Conservation (phyloP, 1,140 invertebrate genomes). For the Drosophila chauvacae region DNA sequence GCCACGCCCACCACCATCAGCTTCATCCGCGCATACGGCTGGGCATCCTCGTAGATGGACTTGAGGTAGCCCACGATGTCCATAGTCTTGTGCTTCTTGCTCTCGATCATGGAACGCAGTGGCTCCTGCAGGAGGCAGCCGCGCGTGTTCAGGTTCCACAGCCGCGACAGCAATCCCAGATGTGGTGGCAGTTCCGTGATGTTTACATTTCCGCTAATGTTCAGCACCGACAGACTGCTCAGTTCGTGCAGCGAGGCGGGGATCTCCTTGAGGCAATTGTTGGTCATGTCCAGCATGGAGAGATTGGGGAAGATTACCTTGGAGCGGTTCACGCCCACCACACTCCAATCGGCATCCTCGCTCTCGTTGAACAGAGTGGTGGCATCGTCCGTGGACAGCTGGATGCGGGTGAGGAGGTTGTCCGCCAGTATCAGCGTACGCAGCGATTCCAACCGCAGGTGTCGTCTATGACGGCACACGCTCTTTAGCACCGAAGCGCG, state of each 20-base stretch:
- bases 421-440: slow-evolving; percentile 90
- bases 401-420: slow-evolving; percentile 92
- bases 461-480: slow-evolving; percentile 93
- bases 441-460: slow-evolving; percentile 86
- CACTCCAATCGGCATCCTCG: slow-evolving; percentile 83
- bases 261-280: slow-evolving; percentile 92
- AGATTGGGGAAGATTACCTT: slow-evolving; percentile 96
- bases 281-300: slow-evolving; percentile 97
- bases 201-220: slow-evolving; percentile 94
- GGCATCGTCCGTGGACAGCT: slow-evolving; percentile 91
- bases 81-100: slow-evolving; percentile 97
- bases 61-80: slow-evolving; percentile 98
- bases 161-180: slow-evolving; percentile 95
- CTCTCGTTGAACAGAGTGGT: slow-evolving; percentile 79
- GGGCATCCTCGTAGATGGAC: slow-evolving; percentile 94
- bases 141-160: slow-evolving; percentile 98
- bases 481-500: slow-evolving; percentile 90
- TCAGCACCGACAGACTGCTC: slow-evolving; percentile 95
- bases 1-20: slow-evolving; percentile 98
- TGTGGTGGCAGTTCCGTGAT: slow-evolving; percentile 95
- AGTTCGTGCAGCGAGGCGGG: slow-evolving; percentile 94
- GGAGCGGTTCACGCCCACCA: slow-evolving; percentile 85
- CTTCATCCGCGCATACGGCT: slow-evolving; percentile 97
- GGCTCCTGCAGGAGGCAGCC: slow-evolving; percentile 96
- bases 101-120: slow-evolving; percentile 95